Conservation (phyloP, 2,113 vertebrate species). For the Rutilus rutilus region DNA sequence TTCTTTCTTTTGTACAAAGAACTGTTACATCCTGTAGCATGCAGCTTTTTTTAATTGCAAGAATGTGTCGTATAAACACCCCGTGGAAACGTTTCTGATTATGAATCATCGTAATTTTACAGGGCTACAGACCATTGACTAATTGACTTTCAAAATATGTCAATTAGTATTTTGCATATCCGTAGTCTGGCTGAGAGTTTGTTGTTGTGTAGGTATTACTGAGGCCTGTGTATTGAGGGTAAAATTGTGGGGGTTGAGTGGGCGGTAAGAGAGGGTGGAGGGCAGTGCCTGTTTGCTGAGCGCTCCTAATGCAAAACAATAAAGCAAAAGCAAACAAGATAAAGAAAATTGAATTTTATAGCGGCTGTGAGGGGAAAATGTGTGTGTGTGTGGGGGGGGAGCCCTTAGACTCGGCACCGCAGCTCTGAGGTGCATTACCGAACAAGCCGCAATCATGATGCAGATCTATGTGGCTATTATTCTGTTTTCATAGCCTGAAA, state of each 20-base stretch:
- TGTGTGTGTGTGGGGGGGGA: conserved; percentile 26
- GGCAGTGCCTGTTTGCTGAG: background rate
- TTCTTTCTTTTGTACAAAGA: too few relatives aligned
- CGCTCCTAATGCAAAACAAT: conserved; percentile 60
- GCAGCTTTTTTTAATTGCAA: background rate
- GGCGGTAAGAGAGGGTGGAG: background rate
- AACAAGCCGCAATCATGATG: conserved; percentile 63
- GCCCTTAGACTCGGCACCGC: background rate
- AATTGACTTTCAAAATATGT: background rate
- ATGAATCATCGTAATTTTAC: background rate
- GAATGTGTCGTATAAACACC: background rate
- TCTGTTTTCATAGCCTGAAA: conserved; percentile 52
- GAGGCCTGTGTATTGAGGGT: conserved; percentile 27
- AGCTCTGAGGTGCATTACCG: conserved; percentile 53
- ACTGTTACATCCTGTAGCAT: background rate
- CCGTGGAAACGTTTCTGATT: background rate
- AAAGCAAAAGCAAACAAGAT: conserved; percentile 58
- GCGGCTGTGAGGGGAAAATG: conserved; percentile 48
- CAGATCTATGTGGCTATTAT: conserved; percentile 60
- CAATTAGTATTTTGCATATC: background rate
- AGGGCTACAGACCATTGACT: background rate
- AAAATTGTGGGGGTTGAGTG: background rate
- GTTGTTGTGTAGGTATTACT: conserved; percentile 13
- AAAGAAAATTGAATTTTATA: conserved; percentile 68
- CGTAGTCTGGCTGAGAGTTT: background rate